These are phyloP conservation scores for Saccostrea glomerata DNA, from an alignment of 1,140 invertebrate genomes.

Conservation along the genomic window DNA sequence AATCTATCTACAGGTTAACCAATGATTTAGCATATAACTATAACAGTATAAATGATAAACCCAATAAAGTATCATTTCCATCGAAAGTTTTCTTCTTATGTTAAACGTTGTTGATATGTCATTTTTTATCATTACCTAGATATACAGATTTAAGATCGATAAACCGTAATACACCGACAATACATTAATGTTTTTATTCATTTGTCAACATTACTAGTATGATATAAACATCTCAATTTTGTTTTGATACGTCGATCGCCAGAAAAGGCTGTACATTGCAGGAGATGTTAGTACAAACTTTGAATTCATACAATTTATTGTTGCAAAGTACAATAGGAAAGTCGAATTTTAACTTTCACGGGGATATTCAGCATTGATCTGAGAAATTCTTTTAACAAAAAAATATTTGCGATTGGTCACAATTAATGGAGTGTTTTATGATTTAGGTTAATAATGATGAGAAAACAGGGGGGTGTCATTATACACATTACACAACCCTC, in stretches of 20 bases:
- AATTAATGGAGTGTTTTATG: background rate
- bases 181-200: no score
- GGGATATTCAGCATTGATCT: conserved; percentile 1
- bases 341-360: background rate
- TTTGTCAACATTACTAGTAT: no score
- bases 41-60: background rate
- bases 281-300: background rate
- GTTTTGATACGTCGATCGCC: no score
- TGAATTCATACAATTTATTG: background rate
- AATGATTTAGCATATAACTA: background rate
- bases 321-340: background rate
- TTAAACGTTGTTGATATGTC: no score
- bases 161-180: no score
- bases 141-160: no score
- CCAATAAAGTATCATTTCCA: background rate
- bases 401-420: background rate
- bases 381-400: conserved; percentile 9
- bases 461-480: background rate
- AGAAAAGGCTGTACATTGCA: background rate
- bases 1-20: background rate
- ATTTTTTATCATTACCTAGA: no score
- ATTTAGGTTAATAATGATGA: background rate
- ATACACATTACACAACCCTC: conserved; percentile 1
- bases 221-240: no score
- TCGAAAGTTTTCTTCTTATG: no score